Base-by-base conservation (phyloP, 2,797 vertebrate species). In the Valencia hispanica region DNA sequence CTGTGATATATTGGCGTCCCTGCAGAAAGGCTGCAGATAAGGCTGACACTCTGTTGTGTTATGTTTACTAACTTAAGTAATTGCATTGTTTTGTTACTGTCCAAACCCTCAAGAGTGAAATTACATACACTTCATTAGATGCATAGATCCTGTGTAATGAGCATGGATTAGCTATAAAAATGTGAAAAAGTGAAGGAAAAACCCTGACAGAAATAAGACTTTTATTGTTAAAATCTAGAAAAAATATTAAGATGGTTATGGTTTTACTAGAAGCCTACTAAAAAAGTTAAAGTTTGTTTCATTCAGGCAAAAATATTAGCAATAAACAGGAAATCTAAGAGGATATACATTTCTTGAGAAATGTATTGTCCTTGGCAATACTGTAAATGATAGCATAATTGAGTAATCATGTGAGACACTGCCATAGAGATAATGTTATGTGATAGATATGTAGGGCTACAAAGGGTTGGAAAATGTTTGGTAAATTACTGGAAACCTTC, bases 11-110 rank as follows among this genome's bases (percentile, higher is more conserved):
- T 53, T 17, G 50, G 73, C 17, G 18, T 68, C 11, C 34, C 66
- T 32, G 36, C 63, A 32, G 63, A 74, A 66, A 51, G 39, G 61
- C 48, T 20, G 32, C 72, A 74, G 43, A 50, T 74, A 50, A 68
- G 36, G 5, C 48, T 43, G n/a, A 30, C 48, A 30, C 34, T 34
- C 43, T 36, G 34, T 5, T 34, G 50, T 17, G 36, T 32, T 45
- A 27, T 41, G 20, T 66, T 66, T 66, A 66, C 36, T n/a, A 39
- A 66, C 63, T 43, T 55, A 5, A 32, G 17, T 25, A 22, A 30
- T 15, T 11, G 36, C 18, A 75, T 20, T 32, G 18, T 45, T 34
- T 68, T 3, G 8, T 39, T 8, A 6, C 47, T 74, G 9, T 34
- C n/a, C 57, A 32, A 61, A 34, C 34, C 17, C 34, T 34, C 18